Evolutionary conservation across 2,888 invertebrate genomes (phyloP), one percentile per base, ranked within the genome.

Genomic region (Drosophila formosana): DNA sequence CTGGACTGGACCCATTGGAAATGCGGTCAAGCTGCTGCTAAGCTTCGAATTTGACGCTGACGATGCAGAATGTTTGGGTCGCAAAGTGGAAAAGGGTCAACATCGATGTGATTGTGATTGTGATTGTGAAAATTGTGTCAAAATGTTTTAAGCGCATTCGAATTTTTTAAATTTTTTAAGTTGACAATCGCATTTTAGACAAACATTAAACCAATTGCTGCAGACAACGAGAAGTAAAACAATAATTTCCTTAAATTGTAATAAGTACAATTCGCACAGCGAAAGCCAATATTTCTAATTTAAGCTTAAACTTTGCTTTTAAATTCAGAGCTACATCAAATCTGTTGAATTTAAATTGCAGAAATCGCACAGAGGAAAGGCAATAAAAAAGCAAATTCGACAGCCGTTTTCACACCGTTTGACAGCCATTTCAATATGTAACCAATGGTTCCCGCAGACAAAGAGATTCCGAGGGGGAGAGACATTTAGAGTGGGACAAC

Each of bases 351-450:
- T 56, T 18, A 57, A 34, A 13, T 26, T 37, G 26, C 32, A 18
- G 46, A 23, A 6, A 56, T 6, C 39, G 39, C 49, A 32, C 26
- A 37, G 23, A 11, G 57, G 43, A 64, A 57, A 63, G 58, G 60
- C 78, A 78, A 78, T 55, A 72, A 72, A 72, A 63, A 61, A 47
- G 63, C 65, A 49, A 80, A 70, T 52, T 52, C 70, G 72, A 80
- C 74, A 73, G 72, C 66, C 82, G 75, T 85, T 85, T 84, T 82
- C 80, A 75, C 80, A 72, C 80, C 82, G 73, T 84, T 82, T 85
- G 80, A 84, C 82, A 75, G 73, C 67, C 80, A 65, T 79, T 84
- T 82, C 69, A 80, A 83, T 81, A 81, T 76, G 72, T 64, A 74
- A 67, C 72, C 83, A 83, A 83, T 83, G 67, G 46, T 26, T 46